Conservation (phyloP, 2,797 vertebrate species). For the Microctenopoma lineatum region DNA sequence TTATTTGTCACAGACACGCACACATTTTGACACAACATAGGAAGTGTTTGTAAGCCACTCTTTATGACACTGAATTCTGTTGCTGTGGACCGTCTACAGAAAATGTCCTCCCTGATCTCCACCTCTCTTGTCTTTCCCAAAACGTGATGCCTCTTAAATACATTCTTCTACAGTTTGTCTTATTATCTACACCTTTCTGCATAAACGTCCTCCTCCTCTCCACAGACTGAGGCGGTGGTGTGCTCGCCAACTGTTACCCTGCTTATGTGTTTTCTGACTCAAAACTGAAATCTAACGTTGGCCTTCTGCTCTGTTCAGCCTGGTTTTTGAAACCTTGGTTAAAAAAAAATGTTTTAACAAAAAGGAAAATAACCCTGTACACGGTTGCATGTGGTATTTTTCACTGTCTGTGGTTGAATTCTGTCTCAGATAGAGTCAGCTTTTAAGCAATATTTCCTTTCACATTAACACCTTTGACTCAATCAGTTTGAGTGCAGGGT, state of each 20-base stretch:
- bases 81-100: neutral
- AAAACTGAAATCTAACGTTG: conserved; percentile 57
- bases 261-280: conserved; percentile 68
- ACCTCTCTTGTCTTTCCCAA: conserved; percentile 3
- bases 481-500: conserved; percentile 9
- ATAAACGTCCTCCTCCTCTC: conserved; percentile 60
- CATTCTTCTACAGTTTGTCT: conserved; percentile 13
- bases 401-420: conserved; percentile 35
- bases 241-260: conserved; percentile 56
- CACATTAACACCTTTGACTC: conserved; percentile 22
- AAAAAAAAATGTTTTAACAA: conserved; percentile 18
- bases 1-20: conserved; percentile 11
- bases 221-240: conserved; percentile 48
- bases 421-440: conserved; percentile 16
- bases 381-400: conserved; percentile 33
- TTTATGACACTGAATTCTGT: neutral
- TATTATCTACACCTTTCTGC: conserved; percentile 47
- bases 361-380: conserved; percentile 25
- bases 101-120: neutral
- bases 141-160: conserved; percentile 30
- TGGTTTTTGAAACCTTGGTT: conserved; percentile 51
- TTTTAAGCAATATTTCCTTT: conserved; percentile 48
- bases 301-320: conserved; percentile 39
- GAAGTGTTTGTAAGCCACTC: conserved; percentile 5
- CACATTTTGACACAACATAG: neutral